Conservation (phyloP, 1,140 invertebrate genomes). For the Zaprionus tsacasi region DNA sequence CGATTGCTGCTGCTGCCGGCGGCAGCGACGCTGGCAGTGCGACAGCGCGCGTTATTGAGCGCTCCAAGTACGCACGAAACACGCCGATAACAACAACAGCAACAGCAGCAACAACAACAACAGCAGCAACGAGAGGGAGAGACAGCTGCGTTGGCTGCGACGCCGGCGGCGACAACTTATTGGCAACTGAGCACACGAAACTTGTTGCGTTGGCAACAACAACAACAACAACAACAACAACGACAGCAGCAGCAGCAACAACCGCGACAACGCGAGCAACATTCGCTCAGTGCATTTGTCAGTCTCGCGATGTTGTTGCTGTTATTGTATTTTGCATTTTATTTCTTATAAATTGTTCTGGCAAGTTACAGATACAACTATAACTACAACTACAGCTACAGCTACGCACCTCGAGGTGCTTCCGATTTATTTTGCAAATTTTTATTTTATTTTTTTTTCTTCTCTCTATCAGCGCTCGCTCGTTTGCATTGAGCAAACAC, state of each 20-base stretch:
- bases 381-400: slow-evolving; percentile 19
- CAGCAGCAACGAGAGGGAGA: slow-evolving; percentile 18
- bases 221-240: slow-evolving; percentile 23
- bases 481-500: slow-evolving; percentile 44
- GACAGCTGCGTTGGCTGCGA: slow-evolving; percentile 41
- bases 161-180: slow-evolving; percentile 63
- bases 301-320: slow-evolving; percentile 34
- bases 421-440: slow-evolving; percentile 66
- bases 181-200: slow-evolving; percentile 66
- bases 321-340: slow-evolving; percentile 34
- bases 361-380: slow-evolving; percentile 36
- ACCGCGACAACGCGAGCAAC: slow-evolving; percentile 27
- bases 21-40: slow-evolving; percentile 21
- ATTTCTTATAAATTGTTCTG: slow-evolving; percentile 65
- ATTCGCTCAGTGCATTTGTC: slow-evolving; percentile 62
- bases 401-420: slow-evolving; percentile 43
- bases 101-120: slow-evolving; percentile 52
- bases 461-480: slow-evolving; percentile 18
- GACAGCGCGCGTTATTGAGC: slow-evolving; percentile 71
- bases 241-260: slow-evolving; percentile 7
- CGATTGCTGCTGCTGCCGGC: not conserved
- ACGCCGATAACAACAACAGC: slow-evolving; percentile 59
- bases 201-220: slow-evolving; percentile 64
- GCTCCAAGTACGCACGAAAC: slow-evolving; percentile 76
- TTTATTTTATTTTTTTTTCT: slow-evolving; percentile 14